These are phyloP conservation scores for Oncorhynchus clarkii DNA, from an alignment of 2,113 vertebrate genomes.

Conservation along the genomic window DNA sequence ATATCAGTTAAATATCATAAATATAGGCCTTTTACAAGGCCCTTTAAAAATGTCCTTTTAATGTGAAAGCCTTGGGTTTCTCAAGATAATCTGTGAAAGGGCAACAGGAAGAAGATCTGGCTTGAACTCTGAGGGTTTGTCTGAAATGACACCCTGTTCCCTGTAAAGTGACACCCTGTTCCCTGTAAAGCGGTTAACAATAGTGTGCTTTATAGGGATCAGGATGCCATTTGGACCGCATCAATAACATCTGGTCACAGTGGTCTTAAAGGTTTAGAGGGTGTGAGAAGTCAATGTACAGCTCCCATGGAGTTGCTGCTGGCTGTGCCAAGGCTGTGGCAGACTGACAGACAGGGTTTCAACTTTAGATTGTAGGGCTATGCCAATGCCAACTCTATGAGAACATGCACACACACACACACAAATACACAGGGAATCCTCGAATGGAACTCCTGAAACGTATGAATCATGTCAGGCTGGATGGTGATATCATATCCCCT, in stretches of 20 bases:
- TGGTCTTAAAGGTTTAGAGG: slow-evolving; percentile 5
- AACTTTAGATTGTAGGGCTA: slow-evolving; percentile 32
- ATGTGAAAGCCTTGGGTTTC: slow-evolving; percentile 24
- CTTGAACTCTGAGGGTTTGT: neutral
- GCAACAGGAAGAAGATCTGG: slow-evolving; percentile 2
- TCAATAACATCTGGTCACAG: too few relatives aligned
- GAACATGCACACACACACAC: slow-evolving; percentile 5
- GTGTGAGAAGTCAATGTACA: slow-evolving; percentile 16
- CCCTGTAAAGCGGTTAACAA: too few relatives aligned
- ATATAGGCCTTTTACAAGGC: slow-evolving; percentile 26
- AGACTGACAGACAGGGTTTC: too few relatives aligned
- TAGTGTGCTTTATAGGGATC: neutral
- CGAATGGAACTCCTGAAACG: slow-evolving; percentile 21
- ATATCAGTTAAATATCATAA: slow-evolving; percentile 4
- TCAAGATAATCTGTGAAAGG: slow-evolving; percentile 33
- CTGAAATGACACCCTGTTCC: too few relatives aligned
- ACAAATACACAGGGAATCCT: neutral
- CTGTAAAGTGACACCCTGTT: too few relatives aligned
- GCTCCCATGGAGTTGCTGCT: slow-evolving; percentile 10
- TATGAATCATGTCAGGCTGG: slow-evolving; percentile 61
- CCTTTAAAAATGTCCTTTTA: slow-evolving; percentile 25
- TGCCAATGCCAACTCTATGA: neutral
- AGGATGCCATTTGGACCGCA: neutral
- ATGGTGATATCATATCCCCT: slow-evolving; percentile 62
- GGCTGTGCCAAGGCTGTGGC: slow-evolving; percentile 6